Conservation (phyloP, 2,797 vertebrate genomes). For the Acipenser transmontanus region DNA sequence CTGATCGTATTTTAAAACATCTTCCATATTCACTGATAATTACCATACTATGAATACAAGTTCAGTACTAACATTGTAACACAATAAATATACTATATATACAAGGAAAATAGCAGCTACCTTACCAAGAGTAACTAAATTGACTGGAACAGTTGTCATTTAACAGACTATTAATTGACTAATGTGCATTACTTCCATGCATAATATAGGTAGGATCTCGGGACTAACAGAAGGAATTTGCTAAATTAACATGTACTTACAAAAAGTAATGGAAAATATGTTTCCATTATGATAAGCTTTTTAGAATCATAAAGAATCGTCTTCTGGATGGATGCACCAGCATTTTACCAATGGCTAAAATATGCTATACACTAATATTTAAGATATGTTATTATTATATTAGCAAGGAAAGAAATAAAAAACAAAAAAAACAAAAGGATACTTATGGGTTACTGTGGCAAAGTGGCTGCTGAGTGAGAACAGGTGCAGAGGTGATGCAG, state of each 20-base stretch:
- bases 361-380: too few species aligned
- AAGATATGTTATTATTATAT: too few species aligned
- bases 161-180: constrained; percentile 98
- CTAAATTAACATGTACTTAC: constrained; percentile 50
- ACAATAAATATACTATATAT: too few species aligned
- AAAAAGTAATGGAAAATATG: constrained; percentile 33
- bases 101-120: constrained; percentile 34
- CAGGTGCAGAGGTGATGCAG: too few species aligned
- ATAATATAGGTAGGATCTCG: constrained; percentile 76
- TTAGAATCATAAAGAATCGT: constrained; percentile 35
- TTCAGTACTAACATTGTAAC: too few species aligned
- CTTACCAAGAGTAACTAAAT: constrained; percentile 78
- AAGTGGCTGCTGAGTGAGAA: too few species aligned
- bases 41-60: too few species aligned
- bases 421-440: too few species aligned
- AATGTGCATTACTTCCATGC: constrained; percentile 78
- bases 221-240: constrained; percentile 67
- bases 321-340: constrained; percentile 45
- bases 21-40: too few species aligned
- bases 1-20: too few species aligned
- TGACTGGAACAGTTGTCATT: constrained; percentile 89
- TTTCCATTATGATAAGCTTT: constrained; percentile 34
- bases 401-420: too few species aligned
- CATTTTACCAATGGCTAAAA: constrained; percentile 9
- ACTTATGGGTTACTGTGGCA: too few species aligned